phyloP scores from a whole-genome alignment of 92 coral and sea anemone genomes.

The Siderastrea radians region DNA sequence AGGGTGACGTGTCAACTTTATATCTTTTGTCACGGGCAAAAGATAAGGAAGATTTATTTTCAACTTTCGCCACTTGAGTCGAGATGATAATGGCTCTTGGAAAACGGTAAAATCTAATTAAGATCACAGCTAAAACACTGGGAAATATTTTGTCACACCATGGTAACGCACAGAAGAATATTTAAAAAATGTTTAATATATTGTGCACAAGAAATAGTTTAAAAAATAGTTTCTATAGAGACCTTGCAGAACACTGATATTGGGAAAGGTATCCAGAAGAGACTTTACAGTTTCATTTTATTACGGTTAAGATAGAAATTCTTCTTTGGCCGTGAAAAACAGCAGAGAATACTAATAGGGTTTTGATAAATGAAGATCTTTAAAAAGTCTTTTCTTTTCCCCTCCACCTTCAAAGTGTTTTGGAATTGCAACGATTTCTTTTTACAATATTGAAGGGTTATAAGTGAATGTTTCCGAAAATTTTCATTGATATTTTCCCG shows the following conservation, averaged over 20 bases:
- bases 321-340: background rate
- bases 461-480: background rate
- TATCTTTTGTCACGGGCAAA: background rate
- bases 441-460: background rate
- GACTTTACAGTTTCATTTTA: background rate
- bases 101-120: background rate
- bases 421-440: background rate
- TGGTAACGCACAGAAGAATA: background rate
- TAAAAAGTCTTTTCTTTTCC: background rate
- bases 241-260: background rate
- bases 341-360: too few species aligned
- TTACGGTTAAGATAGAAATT: background rate
- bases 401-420: background rate
- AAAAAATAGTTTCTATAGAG: background rate
- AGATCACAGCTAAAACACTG: background rate
- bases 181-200: background rate
- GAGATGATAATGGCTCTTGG: background rate
- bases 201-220: background rate
- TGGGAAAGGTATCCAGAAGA: background rate
- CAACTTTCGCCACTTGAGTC: background rate
- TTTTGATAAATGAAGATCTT: too few species aligned
- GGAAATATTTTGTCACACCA: constrained; percentile 12
- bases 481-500: background rate
- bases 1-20: background rate
- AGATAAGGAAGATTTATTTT: background rate